These are phyloP conservation scores for Brachylomia viminalis DNA, from an alignment of 2,888 invertebrate species.

Conservation along the genomic window DNA sequence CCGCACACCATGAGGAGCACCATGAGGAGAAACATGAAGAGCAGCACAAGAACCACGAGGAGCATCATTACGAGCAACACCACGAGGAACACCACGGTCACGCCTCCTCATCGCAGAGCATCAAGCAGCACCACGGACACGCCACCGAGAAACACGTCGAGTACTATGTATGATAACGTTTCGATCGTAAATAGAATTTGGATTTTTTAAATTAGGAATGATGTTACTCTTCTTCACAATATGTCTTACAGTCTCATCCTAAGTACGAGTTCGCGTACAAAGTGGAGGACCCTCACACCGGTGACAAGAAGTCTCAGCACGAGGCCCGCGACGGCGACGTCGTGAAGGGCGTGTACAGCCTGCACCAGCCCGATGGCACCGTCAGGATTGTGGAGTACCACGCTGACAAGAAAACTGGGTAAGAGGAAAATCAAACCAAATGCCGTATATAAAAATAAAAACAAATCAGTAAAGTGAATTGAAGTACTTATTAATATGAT, in stretches of 20 bases:
- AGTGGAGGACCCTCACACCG: slow-evolving; percentile 87
- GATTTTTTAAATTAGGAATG: too few relatives aligned
- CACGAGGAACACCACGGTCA: slow-evolving; percentile 50
- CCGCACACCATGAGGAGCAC: slow-evolving; percentile 18
- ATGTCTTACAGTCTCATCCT: slow-evolving; percentile 74
- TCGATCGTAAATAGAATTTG: too few relatives aligned
- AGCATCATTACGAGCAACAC: slow-evolving; percentile 7
- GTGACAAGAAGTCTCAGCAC: slow-evolving; percentile 87
- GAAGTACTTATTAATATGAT: not conserved
- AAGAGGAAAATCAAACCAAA: not conserved
- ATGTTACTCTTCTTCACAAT: too few relatives aligned
- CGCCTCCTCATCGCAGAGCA: slow-evolving; percentile 68
- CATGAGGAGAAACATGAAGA: slow-evolving; percentile 19
- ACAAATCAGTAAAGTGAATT: not conserved
- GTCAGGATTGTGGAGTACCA: slow-evolving; percentile 86
- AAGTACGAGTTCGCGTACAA: slow-evolving; percentile 87
- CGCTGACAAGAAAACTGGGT: slow-evolving; percentile 79
- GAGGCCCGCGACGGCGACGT: slow-evolving; percentile 89
- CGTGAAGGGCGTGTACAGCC: slow-evolving; percentile 90
- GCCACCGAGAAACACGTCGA: slow-evolving; percentile 67
- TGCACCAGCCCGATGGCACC: slow-evolving; percentile 84
- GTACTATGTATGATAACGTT: slow-evolving; percentile 64
- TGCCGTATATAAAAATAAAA: not conserved
- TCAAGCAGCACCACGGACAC: slow-evolving; percentile 67
- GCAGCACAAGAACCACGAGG: slow-evolving; percentile 5